phyloP scores from a whole-genome alignment of 2,797 vertebrate species.

The Etheostoma perlongum region DNA sequence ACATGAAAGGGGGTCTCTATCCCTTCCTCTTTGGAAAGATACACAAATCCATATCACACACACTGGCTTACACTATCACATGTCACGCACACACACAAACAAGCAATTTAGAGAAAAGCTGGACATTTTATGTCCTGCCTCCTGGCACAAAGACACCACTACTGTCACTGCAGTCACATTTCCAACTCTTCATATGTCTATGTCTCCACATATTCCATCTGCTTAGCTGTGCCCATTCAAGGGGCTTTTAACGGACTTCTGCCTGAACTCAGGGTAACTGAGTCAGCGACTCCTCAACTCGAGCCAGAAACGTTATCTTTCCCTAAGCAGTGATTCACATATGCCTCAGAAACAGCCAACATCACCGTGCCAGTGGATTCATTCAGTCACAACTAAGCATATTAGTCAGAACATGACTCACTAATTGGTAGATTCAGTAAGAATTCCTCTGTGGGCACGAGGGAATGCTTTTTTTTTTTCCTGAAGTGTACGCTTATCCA shows the following conservation, averaged over 20 bases:
- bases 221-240: slow-evolving; percentile 60
- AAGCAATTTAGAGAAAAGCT: slow-evolving; percentile 44
- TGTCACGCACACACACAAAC: slow-evolving; percentile 48
- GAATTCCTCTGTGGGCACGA: slow-evolving; percentile 22
- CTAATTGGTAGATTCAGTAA: slow-evolving; percentile 47
- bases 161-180: slow-evolving; percentile 42
- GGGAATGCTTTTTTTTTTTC: slow-evolving; percentile 24
- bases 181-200: slow-evolving; percentile 28
- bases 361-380: slow-evolving; percentile 41
- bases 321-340: slow-evolving; percentile 57
- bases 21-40: slow-evolving; percentile 31
- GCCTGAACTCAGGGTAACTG: slow-evolving; percentile 55
- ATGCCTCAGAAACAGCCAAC: slow-evolving; percentile 19
- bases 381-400: slow-evolving; percentile 44
- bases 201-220: slow-evolving; percentile 49
- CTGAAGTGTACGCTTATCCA: slow-evolving; percentile 21
- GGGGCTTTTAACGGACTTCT: slow-evolving; percentile 67
- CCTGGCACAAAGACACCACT: slow-evolving; percentile 24
- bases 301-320: slow-evolving; percentile 38
- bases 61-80: slow-evolving; percentile 53
- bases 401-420: slow-evolving; percentile 55
- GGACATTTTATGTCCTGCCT: slow-evolving; percentile 43
- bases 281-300: slow-evolving; percentile 61
- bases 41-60: slow-evolving; percentile 50
- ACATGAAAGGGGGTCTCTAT: slow-evolving; percentile 44